These are phyloP conservation scores for Cardiocondyla obscurior DNA, from an alignment of 1,140 invertebrate genomes.

Conservation along the genomic window DNA sequence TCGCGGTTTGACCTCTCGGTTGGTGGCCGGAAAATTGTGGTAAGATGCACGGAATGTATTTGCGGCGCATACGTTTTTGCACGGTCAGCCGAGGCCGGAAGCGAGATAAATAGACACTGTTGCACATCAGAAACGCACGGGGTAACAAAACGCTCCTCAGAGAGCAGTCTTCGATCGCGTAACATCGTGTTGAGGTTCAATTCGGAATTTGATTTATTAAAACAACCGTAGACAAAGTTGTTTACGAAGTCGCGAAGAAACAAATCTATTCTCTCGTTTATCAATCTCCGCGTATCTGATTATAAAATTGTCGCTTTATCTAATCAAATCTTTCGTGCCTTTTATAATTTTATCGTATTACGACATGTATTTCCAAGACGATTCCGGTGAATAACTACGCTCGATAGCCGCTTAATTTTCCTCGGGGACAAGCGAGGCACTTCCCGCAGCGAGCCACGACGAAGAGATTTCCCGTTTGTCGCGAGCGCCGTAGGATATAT, in stretches of 20 bases:
- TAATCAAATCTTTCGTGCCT: background rate
- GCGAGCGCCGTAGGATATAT: background rate
- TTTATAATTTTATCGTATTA: background rate
- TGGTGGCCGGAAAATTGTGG: conserved; percentile 41
- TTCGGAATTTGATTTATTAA: background rate
- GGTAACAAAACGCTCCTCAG: background rate
- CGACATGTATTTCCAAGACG: background rate
- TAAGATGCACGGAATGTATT: conserved; percentile 41
- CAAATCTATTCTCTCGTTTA: background rate
- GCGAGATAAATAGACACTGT: conserved; percentile 54
- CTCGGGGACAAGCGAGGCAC: background rate
- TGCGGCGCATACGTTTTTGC: conserved; percentile 20
- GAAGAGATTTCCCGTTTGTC: background rate
- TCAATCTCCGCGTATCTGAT: background rate
- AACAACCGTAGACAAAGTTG: background rate
- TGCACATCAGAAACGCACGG: background rate
- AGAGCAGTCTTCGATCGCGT: background rate
- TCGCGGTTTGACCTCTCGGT: background rate
- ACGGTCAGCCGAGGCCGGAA: conserved; percentile 39
- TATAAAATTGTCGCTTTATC: background rate
- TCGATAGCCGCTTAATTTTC: background rate
- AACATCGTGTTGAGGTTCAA: background rate
- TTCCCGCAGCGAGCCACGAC: background rate
- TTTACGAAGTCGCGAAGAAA: background rate
- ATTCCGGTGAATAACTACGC: background rate